Evolutionary conservation across 1,140 invertebrate species (phyloP).

Genomic region (Globodera rostochiensis): DNA sequence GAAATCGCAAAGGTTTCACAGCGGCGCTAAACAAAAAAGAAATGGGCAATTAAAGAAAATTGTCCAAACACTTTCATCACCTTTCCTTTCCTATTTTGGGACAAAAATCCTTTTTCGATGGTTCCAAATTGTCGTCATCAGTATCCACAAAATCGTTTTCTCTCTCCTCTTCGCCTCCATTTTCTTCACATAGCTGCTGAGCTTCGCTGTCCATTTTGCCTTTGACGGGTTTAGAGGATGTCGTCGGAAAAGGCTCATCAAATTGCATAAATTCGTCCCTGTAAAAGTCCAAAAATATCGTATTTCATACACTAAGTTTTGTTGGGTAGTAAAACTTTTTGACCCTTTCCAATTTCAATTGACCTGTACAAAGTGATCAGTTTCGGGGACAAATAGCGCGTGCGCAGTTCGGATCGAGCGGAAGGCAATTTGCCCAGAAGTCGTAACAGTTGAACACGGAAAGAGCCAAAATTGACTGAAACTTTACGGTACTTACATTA

Average conservation of each 20-base stretch:
- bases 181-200: neutral
- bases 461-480: conserved; percentile 28
- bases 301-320: too few species aligned
- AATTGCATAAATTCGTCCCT: conserved; percentile 25
- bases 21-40: neutral
- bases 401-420: conserved; percentile 30
- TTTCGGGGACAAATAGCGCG: conserved; percentile 19
- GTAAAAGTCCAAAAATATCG: neutral
- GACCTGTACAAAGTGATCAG: conserved; percentile 31
- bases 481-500: too few species aligned
- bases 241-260: neutral
- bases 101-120: neutral
- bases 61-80: neutral
- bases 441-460: conserved; percentile 41
- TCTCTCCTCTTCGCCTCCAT: conserved; percentile 18
- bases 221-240: neutral
- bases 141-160: neutral
- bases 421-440: conserved; percentile 28
- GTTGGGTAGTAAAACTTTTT: too few species aligned
- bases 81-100: neutral
- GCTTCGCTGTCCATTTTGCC: conserved; percentile 15
- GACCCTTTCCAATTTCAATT: neutral
- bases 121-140: conserved; percentile 15
- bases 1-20: conserved; percentile 9
- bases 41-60: neutral